Base-by-base conservation (phyloP, 2,797 vertebrate species). In the Steatocranus sp. region DNA sequence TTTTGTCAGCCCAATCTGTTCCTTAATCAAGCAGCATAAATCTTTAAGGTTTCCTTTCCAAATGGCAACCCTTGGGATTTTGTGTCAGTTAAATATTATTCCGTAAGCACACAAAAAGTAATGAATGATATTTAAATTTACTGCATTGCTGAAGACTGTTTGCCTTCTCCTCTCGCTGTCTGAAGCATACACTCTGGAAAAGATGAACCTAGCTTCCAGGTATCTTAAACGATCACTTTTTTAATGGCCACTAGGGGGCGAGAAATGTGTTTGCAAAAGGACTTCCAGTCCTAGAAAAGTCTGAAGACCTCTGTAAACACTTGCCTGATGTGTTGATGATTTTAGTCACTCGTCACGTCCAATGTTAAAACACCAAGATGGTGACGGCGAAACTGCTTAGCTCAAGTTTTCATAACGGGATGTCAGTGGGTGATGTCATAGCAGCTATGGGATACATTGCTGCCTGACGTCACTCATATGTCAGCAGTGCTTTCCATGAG, bases 301-400 rank as follows among this genome's bases (percentile, higher is more conserved):
- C 12, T 66, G 36, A 14, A 66, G 20, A 15, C 36, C 5, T 41
- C 63, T 68, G 36, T 68, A 41, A 41, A 66, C 12, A 41, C 20
- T 15, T 66, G 20, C 5, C 34, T 61, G 11, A 61, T 34, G 32
- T 20, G 56, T 61, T 61, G 18, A 8, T 25, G 51, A 12, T 4
- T 12, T 53, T 23, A 25, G 11, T 23, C 50, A 7, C 23, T 25
- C 11, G 1, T 63, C 3, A 38, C 12, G 11, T 38, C 14, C 36
- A 25, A 15, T 43, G 12, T 43, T 23, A 68, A 68, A 68, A 41
- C 36, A 43, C 20, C 12, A 43, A 68, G 36, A 41, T 17, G 20
- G 12, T 41, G 63, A 41, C 0, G 0, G 1, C 2, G 1, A 68
- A 68, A 68, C 20, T 68, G 63, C 36, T 68, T 25, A 3, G 2